Evolutionary conservation across 1,140 invertebrate species (phyloP), one percentile per base, ranked within the genome.

Genomic region (Scaptomyza graminum): DNA sequence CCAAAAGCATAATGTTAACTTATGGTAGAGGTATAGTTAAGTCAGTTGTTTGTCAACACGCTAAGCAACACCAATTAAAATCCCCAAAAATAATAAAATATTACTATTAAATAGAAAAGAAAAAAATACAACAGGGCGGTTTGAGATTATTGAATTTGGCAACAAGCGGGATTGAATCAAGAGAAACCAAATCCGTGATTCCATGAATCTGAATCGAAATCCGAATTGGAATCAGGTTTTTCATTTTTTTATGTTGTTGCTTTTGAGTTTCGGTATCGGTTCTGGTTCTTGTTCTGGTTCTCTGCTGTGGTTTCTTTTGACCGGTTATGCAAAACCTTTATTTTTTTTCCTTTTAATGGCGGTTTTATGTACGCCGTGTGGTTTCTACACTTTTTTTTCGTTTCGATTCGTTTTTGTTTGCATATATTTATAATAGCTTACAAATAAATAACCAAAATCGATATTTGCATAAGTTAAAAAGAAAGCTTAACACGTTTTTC

Each of bases 401-500:
- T 51, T 59, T 52, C 55, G 49, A n/a, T 31, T 44, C 59, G 39
- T 52, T 41, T 18, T 61, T 54, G 64, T 67, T 68, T 31, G 57
- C 63, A 81, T 85, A 78, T 75, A 49, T 75, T 72, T 64, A 76
- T 79, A 80, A 66, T 67, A 52, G 68, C 55, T 74, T 60, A 61
- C 66, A 85, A 72, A 85, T 87, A 85, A 85, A 85, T 85, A 85
- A 85, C 76, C 82, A 74, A 85, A 76, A 66, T 9, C 70, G 60
- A 54, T 55, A 87, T 85, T 85, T 87, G 82, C 82, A 87, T 85
- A 85, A 79, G 84, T 80, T 87, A 85, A 85, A 87, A 87, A 85
- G 82, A 85, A 85, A 85, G 82, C 82, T 87, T 81, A 85, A 85
- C 82, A 85, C 82, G 82, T 85, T 85, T 85, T 81, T 78, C 82